These are phyloP conservation scores for Mormyrops boulengeri DNA, from an alignment of 2,797 vertebrate species.

Conservation along the genomic window DNA sequence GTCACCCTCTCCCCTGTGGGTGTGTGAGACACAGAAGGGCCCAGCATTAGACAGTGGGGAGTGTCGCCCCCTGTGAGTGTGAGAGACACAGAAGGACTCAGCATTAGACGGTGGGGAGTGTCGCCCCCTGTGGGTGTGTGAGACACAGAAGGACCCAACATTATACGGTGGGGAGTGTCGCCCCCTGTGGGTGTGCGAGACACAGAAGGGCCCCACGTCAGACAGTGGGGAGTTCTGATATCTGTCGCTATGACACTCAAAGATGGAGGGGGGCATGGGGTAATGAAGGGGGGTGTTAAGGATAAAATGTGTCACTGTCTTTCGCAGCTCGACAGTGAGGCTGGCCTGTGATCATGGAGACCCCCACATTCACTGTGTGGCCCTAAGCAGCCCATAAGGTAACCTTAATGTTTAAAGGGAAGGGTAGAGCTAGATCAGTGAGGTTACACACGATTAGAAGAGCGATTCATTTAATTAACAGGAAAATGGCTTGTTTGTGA, in stretches of 20 bases:
- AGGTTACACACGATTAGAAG: neutral
- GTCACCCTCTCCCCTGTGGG: too few relatives aligned
- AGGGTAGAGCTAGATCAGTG: neutral
- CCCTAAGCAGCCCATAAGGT: constrained; percentile 3
- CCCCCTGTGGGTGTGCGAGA: neutral
- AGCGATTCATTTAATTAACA: constrained; percentile 11
- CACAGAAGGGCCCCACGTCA: constrained; percentile 3
- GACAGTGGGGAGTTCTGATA: constrained; percentile 1
- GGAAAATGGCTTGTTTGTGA: neutral
- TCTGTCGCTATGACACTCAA: neutral
- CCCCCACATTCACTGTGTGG: neutral
- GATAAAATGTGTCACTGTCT: neutral
- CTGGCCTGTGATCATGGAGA: neutral
- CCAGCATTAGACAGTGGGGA: neutral
- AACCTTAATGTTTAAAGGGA: neutral
- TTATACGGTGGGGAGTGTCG: neutral
- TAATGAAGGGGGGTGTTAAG: neutral
- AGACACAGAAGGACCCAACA: neutral
- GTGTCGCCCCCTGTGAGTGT: neutral
- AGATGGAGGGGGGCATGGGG: neutral
- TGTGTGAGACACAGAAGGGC: constrained; percentile 11
- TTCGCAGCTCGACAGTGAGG: neutral
- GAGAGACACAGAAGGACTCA: constrained; percentile 11
- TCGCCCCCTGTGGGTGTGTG: neutral
- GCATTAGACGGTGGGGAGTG: constrained; percentile 8